Conservation (phyloP, 2,888 invertebrate genomes). For the Ypsolopha scabrella region DNA sequence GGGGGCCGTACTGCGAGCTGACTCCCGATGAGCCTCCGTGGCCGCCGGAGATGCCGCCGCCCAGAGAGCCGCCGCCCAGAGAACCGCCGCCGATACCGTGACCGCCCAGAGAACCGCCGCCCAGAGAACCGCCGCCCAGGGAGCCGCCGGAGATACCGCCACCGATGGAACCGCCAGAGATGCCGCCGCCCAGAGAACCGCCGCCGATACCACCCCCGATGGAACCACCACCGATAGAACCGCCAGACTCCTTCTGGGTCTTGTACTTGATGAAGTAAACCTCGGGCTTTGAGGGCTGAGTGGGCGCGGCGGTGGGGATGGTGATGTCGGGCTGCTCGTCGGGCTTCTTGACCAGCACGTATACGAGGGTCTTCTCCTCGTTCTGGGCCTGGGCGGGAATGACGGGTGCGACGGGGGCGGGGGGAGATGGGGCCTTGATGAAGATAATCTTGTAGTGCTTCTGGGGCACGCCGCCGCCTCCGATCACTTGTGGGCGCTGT, state of each 20-base stretch:
- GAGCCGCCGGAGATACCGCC: conserved; percentile 23
- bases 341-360: conserved; percentile 86
- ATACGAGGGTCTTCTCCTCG: conserved; percentile 84
- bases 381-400: conserved; percentile 80
- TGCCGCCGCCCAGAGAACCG: conserved; percentile 18
- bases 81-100: conserved; percentile 28
- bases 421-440: conserved; percentile 85
- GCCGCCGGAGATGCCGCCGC: conserved; percentile 14
- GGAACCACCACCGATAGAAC: conserved; percentile 24
- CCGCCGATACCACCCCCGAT: conserved; percentile 19
- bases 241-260: conserved; percentile 72
- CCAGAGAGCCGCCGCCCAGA: conserved; percentile 19
- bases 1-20: conserved; percentile 74
- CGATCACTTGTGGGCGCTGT: conserved; percentile 75
- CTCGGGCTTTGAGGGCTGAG: conserved; percentile 84
- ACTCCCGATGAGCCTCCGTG: conserved; percentile 44
- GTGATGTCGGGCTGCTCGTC: conserved; percentile 86
- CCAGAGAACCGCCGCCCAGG: conserved; percentile 22
- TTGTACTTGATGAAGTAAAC: conserved; percentile 89
- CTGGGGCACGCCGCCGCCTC: conserved; percentile 74
- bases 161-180: conserved; percentile 20
- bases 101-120: conserved; percentile 17
- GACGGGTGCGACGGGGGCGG: conserved; percentile 80
- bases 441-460: conserved; percentile 90
- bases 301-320: conserved; percentile 78